phyloP scores from a whole-genome alignment of 2,888 invertebrate species.

The Stenodema calcarata region DNA sequence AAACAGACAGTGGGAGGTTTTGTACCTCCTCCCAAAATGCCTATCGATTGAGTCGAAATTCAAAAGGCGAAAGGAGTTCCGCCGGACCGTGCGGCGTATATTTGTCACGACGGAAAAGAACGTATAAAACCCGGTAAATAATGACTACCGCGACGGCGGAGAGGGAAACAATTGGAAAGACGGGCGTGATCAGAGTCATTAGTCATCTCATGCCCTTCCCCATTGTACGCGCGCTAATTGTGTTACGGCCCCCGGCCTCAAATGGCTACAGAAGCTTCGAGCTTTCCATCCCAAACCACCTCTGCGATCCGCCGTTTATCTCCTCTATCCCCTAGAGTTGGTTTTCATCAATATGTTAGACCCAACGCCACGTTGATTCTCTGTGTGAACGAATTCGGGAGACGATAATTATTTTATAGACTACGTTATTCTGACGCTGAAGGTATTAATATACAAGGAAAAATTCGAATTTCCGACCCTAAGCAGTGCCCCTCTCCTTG shows the following conservation, averaged over 20 bases:
- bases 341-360: too few species aligned
- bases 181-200: slow-evolving; percentile 1
- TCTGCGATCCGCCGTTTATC: too few species aligned
- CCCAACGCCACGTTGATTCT: too few species aligned
- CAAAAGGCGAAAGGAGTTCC: neutral
- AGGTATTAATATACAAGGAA: too few species aligned
- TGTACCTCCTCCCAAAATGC: neutral
- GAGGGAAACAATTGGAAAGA: neutral
- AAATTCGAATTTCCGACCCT: too few species aligned
- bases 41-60: neutral
- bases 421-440: too few species aligned
- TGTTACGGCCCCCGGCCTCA: neutral
- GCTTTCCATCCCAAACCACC: neutral
- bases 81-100: neutral
- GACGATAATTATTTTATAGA: too few species aligned
- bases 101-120: neutral
- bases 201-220: neutral
- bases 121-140: neutral
- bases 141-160: neutral
- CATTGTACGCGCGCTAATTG: slow-evolving; percentile 7
- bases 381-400: too few species aligned
- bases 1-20: neutral
- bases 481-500: too few species aligned
- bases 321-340: too few species aligned
- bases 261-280: neutral